Evolutionary conservation across 2,888 invertebrate species (phyloP), one percentile per base, ranked within the genome.

Genomic region (Acrobasis suavella): DNA sequence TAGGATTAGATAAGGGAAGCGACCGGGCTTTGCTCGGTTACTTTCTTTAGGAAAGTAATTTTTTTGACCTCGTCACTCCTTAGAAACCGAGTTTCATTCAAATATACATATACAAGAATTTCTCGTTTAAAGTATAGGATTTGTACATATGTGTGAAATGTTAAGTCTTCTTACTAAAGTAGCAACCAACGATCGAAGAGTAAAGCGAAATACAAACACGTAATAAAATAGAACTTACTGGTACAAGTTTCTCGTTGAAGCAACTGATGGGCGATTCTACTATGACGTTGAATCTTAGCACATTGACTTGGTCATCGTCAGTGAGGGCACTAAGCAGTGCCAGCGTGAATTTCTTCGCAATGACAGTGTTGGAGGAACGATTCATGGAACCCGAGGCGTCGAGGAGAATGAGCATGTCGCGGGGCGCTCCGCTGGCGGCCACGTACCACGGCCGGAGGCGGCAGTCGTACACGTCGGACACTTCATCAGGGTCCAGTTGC

Each of bases 381-480:
- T 76, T 73, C 91, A 92, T 91, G 17, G 92, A 92, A 0, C 92
- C 92, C 0, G 92, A 87, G 0, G 88, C 88, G 59, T 92, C 92
- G 0, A 89, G 73, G 2, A 92, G 81, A 10, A 92, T 83, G 58
- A 92, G 83, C 0, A 92, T 74, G 64, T 92, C 92, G 0, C 91
- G 75, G 0, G 91, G 91, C 0, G 92, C 92, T 0, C 92, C 92
- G 12, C 83, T 80, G 0, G 91, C 90, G 64, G 85, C 84, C 58
- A 91, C 90, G 71, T 90, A 92, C 92, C 92, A 92, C 0, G 92
- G 86, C 0, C 92, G 83, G 22, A 91, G 77, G 0, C 92, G 82
- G 63, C 92, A 92, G 71, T 92, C 92, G 71, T 89, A 92, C 9
- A 88, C 73, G 55, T 87, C 85, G 14, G 79, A 83, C 0, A 46